A percentile compares a stretch with the other conserved stretches of the same genome.
These are phyloP conservation scores for Frankliniella fusca DNA, from an alignment of 2,888 invertebrate species.

Conservation along the genomic window DNA sequence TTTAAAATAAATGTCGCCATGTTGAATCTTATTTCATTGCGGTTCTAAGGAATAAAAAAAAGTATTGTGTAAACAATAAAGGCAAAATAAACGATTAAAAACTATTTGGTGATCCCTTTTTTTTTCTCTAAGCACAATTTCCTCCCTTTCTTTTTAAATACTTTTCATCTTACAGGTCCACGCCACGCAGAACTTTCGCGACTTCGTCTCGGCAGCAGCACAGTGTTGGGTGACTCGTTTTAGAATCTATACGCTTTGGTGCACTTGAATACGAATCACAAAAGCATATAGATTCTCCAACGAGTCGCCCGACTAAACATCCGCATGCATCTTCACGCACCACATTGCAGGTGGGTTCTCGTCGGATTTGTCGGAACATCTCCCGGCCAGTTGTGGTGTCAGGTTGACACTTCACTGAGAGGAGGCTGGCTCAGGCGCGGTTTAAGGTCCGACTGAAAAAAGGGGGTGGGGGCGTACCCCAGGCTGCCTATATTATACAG, in stretches of 20 bases:
- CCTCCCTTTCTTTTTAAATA: neutral
- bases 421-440: too few species aligned
- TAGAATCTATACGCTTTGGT: slow-evolving; percentile 25
- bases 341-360: neutral
- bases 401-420: too few species aligned
- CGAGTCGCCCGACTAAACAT: neutral
- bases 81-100: neutral
- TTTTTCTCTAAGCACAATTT: neutral
- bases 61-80: neutral
- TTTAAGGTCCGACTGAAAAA: too few species aligned
- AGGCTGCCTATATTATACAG: too few species aligned
- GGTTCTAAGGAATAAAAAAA: neutral
- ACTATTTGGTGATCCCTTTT: neutral
- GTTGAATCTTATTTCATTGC: neutral
- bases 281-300: neutral
- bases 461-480: too few species aligned
- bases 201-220: neutral
- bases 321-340: neutral
- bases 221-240: neutral
- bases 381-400: too few species aligned
- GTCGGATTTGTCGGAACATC: neutral
- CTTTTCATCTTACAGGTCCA: neutral
- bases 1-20: too few species aligned
- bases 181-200: neutral
- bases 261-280: neutral